Evolutionary conservation across 1,140 invertebrate genomes (phyloP), one percentile per base, ranked within the genome.

Genomic region (Apis laboriosa): DNA sequence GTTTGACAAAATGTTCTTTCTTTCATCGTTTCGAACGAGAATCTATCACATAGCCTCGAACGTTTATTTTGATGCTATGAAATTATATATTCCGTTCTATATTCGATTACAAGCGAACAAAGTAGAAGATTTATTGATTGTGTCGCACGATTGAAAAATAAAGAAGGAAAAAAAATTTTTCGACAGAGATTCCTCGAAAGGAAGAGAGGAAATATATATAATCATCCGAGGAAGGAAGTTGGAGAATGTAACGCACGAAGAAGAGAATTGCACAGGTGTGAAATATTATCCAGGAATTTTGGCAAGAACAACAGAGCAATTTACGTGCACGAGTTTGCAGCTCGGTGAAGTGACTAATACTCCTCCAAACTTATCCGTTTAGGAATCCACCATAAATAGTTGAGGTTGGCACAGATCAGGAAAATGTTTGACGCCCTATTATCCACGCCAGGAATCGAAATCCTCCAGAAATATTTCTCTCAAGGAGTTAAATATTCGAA

Each of bases 341-440:
- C 51, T 63, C 80, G 72, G 80, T 56, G 80, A 76, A 81, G 80
- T 76, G 80, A 76, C 72, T 81, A 81, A 81, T 81, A 81, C 55
- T 56, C 12, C 72, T 43, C 34, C 34, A 43, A 61, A 76, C 64
- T 81, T 81, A 75, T 75, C 72, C 64, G 55, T 76, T 68, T 60
- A 68, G 80, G 73, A 81, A 77, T 81, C 73, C 73, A 68, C 73
- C 43, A 81, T 81, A 81, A 81, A 77, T 81, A 81, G 73, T 77
- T 60, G 73, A 60, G 80, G 63, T 76, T 81, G 53, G 64, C 55
- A 53, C 8, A n/a, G 73, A 68, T 74, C 73, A 61, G 49, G 63
- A 76, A 77, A 81, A 77, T 68, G 73, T 81, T 81, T 77, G 64
- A 81, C 55, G 21, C 77, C 64, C 63, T 60, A 76, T 81, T 81